Percentiles rank a stretch among this genome's conserved stretches.
Conservation (phyloP, 1,140 invertebrate species). For the Ephestia elutella region DNA sequence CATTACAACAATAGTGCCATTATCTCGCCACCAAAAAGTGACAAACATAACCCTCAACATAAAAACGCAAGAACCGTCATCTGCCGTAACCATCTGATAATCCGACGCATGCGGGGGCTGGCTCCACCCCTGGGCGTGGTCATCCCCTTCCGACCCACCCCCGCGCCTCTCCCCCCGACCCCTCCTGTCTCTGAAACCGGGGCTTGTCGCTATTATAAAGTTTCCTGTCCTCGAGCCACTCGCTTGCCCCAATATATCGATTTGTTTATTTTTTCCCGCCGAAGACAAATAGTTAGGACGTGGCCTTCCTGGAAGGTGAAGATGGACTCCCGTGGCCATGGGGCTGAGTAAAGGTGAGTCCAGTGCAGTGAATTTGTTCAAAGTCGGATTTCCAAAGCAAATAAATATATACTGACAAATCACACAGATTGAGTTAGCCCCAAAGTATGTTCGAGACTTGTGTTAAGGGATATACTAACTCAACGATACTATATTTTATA, state of each 20-base stretch:
- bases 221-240: constrained; percentile 66
- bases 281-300: constrained; percentile 46
- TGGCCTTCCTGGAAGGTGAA: constrained; percentile 45
- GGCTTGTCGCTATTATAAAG: constrained; percentile 64
- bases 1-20: background rate
- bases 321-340: constrained; percentile 6
- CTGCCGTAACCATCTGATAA: background rate
- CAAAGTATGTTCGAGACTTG: no score
- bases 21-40: constrained; percentile 3
- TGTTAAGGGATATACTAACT: no score
- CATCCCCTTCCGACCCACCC: constrained; percentile 16
- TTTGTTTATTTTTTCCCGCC: constrained; percentile 68
- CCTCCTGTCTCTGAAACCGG: constrained; percentile 43
- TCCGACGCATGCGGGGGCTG: constrained; percentile 40
- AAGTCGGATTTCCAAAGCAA: no score
- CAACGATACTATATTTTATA: no score
- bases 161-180: constrained; percentile 35
- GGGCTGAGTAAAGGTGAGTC: constrained; percentile 19
- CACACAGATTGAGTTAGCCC: no score
- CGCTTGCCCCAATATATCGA: constrained; percentile 60
- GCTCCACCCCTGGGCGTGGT: constrained; percentile 53
- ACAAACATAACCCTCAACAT: background rate
- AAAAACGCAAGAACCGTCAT: background rate
- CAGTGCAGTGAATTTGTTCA: background rate
- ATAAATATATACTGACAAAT: no score